Conservation (phyloP, 2,113 vertebrate genomes). For the Oreochromis tanganicae region DNA sequence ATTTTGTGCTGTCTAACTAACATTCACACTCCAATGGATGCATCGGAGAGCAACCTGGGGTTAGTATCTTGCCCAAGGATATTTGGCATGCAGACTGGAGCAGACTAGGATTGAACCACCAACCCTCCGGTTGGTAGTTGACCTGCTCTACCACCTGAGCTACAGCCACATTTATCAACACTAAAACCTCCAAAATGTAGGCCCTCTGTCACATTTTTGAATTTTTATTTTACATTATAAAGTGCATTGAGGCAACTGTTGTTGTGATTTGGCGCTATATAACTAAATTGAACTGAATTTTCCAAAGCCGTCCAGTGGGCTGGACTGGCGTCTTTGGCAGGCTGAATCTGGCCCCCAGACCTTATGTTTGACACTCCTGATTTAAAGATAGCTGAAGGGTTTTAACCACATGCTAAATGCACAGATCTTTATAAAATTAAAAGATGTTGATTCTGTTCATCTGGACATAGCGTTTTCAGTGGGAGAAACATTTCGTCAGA, state of each 20-base stretch:
- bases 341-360: not conserved
- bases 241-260: not conserved
- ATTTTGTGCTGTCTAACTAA: too few species aligned
- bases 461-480: fast-evolving
- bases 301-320: not conserved
- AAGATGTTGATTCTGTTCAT: not conserved
- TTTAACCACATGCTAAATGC: not conserved
- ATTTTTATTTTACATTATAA: not conserved
- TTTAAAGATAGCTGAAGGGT: not conserved
- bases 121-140: too few species aligned
- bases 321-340: not conserved
- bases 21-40: too few species aligned
- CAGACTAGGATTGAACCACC: too few species aligned
- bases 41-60: too few species aligned
- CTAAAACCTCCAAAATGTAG: not conserved
- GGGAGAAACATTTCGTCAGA: not conserved
- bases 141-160: too few species aligned
- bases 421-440: not conserved
- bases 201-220: not conserved
- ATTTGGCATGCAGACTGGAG: too few species aligned
- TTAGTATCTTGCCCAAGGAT: too few species aligned
- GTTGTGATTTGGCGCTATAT: not conserved
- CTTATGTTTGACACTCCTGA: not conserved
- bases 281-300: not conserved
- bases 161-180: not conserved